Evolutionary conservation across 1,140 invertebrate species (phyloP).

Genomic region (Drosophila nigromelanica): DNA sequence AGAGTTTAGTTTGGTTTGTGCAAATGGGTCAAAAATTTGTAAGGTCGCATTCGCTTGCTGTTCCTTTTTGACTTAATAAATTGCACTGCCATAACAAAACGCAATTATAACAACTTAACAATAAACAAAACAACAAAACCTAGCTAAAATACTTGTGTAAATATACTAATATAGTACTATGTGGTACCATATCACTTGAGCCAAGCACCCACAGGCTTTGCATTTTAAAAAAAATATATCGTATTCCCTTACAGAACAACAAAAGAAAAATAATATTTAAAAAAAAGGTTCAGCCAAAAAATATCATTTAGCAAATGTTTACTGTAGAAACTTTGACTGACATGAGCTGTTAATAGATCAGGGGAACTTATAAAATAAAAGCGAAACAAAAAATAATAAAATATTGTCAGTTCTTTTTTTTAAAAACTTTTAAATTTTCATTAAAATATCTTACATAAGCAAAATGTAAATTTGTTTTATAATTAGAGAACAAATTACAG

Average conservation of each 20-base stretch:
- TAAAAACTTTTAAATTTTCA: neutral
- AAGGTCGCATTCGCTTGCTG: slow-evolving; percentile 38
- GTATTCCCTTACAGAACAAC: neutral
- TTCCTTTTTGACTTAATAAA: slow-evolving; percentile 27
- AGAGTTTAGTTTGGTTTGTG: slow-evolving; percentile 20
- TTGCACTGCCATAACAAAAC: slow-evolving; percentile 43
- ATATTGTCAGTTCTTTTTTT: neutral
- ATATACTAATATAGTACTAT: slow-evolving; percentile 14
- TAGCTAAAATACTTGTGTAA: slow-evolving; percentile 17
- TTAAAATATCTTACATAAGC: too few species aligned
- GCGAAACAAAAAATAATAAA: neutral
- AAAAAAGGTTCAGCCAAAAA: slow-evolving; percentile 81
- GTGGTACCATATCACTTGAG: slow-evolving; percentile 5
- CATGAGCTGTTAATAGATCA: slow-evolving; percentile 18
- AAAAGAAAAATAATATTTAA: neutral
- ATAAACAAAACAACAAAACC: slow-evolving; percentile 21
- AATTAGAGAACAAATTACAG: too few species aligned
- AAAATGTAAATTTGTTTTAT: too few species aligned
- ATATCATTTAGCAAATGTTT: slow-evolving; percentile 68
- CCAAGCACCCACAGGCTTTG: slow-evolving; percentile 24
- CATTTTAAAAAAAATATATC: slow-evolving; percentile 15
- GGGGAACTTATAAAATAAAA: neutral
- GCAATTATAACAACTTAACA: slow-evolving; percentile 23
- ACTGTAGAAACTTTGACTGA: neutral
- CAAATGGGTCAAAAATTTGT: slow-evolving; percentile 48